Percentiles rank a stretch among this genome's conserved stretches.
Evolutionary conservation across 2,797 vertebrate species (phyloP).

Genomic region (Argya squamiceps): DNA sequence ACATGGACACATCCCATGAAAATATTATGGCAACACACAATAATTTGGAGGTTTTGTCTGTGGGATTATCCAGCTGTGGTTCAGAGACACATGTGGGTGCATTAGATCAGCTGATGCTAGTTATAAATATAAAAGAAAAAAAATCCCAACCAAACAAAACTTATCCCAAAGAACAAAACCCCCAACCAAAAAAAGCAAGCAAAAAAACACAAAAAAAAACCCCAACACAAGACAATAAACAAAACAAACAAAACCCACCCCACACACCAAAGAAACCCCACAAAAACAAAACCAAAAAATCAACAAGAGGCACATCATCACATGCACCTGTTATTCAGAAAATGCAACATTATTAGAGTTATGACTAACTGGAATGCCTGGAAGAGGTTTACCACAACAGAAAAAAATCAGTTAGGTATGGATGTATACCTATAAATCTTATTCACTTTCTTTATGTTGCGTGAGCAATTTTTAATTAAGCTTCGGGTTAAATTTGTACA

Average conservation of each 20-base stretch:
- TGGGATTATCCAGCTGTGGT: background rate
- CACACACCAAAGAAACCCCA: background rate
- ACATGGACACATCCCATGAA: background rate
- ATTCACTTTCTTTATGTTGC: background rate
- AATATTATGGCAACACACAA: background rate
- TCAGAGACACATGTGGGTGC: background rate
- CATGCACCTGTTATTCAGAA: background rate
- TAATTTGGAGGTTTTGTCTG: background rate
- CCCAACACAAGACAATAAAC: background rate
- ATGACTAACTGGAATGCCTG: background rate
- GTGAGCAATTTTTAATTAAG: background rate
- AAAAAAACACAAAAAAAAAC: background rate
- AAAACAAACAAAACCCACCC: background rate
- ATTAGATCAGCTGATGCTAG: background rate
- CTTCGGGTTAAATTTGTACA: background rate
- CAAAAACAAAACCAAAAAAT: background rate
- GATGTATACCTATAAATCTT: background rate
- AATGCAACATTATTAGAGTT: background rate
- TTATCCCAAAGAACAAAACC: background rate
- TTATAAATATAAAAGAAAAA: background rate
- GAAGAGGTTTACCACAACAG: background rate
- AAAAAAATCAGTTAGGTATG: background rate
- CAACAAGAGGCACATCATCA: background rate
- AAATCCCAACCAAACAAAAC: background rate
- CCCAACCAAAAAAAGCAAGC: background rate